A percentile compares a stretch with the other conserved stretches of the same genome.
Evolutionary conservation across 2,113 vertebrate species (phyloP).

Genomic region (Vimba vimba): DNA sequence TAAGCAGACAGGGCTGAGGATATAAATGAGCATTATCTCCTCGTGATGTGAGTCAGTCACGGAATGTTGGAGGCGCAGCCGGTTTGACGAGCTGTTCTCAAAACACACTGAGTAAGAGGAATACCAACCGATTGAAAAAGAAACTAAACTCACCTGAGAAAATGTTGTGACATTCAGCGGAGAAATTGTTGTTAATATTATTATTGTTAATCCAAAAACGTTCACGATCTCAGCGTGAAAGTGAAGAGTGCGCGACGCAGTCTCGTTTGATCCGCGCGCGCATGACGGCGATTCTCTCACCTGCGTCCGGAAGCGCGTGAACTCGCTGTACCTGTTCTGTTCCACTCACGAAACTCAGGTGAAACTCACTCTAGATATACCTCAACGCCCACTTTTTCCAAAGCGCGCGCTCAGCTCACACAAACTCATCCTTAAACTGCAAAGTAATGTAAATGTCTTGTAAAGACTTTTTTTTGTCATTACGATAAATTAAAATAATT

Average conservation of each 20-base stretch:
- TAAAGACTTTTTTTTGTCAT: no score
- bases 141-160: slow-evolving; percentile 13
- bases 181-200: background rate
- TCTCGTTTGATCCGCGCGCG: background rate
- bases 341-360: background rate
- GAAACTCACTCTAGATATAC: background rate
- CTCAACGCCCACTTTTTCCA: background rate
- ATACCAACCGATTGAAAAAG: background rate
- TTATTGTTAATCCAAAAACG: background rate
- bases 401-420: background rate
- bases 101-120: background rate
- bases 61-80: slow-evolving; percentile 1
- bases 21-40: background rate
- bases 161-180: background rate
- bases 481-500: no score
- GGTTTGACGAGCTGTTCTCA: slow-evolving; percentile 17
- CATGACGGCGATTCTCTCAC: background rate
- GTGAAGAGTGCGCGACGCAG: background rate
- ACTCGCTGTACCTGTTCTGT: slow-evolving; percentile 29
- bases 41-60: background rate
- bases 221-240: background rate
- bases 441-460: no score
- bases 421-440: background rate
- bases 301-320: slow-evolving; percentile 12
- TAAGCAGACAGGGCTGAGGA: background rate